These are phyloP conservation scores for Silurus glanis DNA, from an alignment of 2,113 vertebrate species.

Conservation along the genomic window DNA sequence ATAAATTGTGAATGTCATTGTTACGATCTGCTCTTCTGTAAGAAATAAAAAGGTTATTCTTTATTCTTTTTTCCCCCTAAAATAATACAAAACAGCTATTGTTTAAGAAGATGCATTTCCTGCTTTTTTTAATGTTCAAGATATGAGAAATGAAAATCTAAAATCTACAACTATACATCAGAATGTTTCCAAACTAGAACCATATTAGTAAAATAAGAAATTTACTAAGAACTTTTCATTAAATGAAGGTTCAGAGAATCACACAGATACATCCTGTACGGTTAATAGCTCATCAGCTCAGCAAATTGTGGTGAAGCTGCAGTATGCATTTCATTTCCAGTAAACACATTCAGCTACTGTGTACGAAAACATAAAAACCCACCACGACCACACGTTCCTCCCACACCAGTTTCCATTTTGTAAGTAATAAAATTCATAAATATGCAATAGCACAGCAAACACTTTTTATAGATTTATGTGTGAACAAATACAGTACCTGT, in stretches of 20 bases:
- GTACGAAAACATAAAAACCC: not conserved
- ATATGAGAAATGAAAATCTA: no score
- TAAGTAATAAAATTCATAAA: not conserved
- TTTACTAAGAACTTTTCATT: not conserved
- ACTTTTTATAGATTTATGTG: not conserved
- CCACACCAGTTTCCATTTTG: constrained; percentile 24
- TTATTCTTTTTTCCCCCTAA: no score
- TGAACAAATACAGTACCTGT: not conserved
- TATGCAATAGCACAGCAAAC: not conserved
- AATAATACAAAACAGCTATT: no score
- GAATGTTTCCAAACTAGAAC: not conserved
- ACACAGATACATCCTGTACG: constrained; percentile 33
- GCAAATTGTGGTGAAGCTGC: constrained; percentile 35
- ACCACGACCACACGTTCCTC: constrained; percentile 41
- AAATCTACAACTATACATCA: not conserved
- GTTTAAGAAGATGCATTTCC: no score
- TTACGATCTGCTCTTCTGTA: not conserved
- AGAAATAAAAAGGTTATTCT: no score
- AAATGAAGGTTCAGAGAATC: constrained; percentile 11
- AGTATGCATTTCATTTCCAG: constrained; percentile 30
- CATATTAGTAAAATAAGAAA: not conserved
- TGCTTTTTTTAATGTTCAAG: no score
- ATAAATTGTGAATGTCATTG: not conserved
- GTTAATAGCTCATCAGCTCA: constrained; percentile 40
- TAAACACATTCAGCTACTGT: constrained; percentile 22